Evolutionary conservation across 1,140 invertebrate species (phyloP), one percentile per base, ranked within the genome.

Genomic region (Caenorhabditis remanei): DNA sequence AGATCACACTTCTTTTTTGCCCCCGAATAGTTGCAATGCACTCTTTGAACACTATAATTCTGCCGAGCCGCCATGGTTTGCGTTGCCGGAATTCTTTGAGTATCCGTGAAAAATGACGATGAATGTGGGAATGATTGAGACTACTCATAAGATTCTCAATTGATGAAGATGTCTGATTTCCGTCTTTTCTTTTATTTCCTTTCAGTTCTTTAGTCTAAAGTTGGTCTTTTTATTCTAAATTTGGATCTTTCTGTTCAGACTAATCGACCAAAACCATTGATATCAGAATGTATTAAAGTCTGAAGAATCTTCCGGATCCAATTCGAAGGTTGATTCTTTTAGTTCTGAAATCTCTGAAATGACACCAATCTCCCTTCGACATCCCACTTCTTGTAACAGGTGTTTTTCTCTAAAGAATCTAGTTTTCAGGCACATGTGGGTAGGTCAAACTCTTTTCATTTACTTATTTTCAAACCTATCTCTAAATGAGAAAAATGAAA

Each of bases 81-180:
- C 5, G 19, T 24, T 3, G 21, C 24, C 19, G 11, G 24, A 21
- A 63, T 40, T 32, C 24, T 63, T 63, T 24, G 40, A 19, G 3
- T 53, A n/a, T 50, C 4, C 46, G 9, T 75, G 46, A 32, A n/a
- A 43, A 79, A 79, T 79, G 71, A 79, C 46, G 71, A 79, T 50
- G 43, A 79, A 79, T 79, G 71, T 79, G 71, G 14, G 46, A 79
- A 79, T 79, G 43, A 79, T 79, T 79, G 71, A 43, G 71, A 79
- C 46, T 50, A 50, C 71, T 79, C 46, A 79, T 53, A 50, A n/a
- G 8, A 48, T 71, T 50, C 19, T 79, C 46, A 5, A 50, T 9
- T 79, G 7, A 11, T 53, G n/a, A 50, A 79, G 71, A 48, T 79
- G 46, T 50, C 71, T 79, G 71, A 48, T 79, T 21, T 79, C n/a